Conservation (phyloP, 2,797 vertebrate genomes). For the Adelosebastes latens region DNA sequence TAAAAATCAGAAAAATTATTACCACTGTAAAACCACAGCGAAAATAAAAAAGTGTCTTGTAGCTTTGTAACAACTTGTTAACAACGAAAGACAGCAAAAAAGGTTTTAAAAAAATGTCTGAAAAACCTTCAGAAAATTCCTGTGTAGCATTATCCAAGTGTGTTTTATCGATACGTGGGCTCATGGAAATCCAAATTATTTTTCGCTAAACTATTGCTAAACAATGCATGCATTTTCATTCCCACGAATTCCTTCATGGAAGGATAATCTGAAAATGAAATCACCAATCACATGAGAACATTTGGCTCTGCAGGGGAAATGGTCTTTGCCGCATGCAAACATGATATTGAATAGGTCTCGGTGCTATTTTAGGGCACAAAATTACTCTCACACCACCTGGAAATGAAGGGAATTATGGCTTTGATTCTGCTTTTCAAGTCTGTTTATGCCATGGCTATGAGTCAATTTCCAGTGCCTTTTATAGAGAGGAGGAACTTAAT, state of each 20-base stretch:
- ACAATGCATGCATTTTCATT: not conserved
- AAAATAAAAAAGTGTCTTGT: not conserved
- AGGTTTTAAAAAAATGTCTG: not conserved
- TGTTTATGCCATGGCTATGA: not conserved
- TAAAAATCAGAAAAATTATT: not conserved
- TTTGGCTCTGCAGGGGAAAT: constrained; percentile 14
- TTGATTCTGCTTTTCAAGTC: not conserved
- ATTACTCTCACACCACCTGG: not conserved
- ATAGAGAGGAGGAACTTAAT: not conserved
- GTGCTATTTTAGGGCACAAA: constrained; percentile 7
- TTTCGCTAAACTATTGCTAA: not conserved
- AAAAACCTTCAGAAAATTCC: not conserved
- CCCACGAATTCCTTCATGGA: not conserved
- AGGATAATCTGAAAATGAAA: not conserved
- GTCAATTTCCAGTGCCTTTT: not conserved
- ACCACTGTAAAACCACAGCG: not conserved
- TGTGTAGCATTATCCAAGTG: not conserved
- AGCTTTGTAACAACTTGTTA: not conserved
- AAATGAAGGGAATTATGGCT: constrained; percentile 30
- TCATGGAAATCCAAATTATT: not conserved
- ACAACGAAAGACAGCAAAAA: not conserved
- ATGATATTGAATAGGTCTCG: not conserved
- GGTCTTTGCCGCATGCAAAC: constrained; percentile 19
- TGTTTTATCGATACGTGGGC: not conserved
- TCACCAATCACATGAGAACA: not conserved